Evolutionary conservation across 35 echinoderm and acorn worm genomes (phyloP), one percentile per base, ranked within the genome.

Genomic region (Apostichopus californicus): DNA sequence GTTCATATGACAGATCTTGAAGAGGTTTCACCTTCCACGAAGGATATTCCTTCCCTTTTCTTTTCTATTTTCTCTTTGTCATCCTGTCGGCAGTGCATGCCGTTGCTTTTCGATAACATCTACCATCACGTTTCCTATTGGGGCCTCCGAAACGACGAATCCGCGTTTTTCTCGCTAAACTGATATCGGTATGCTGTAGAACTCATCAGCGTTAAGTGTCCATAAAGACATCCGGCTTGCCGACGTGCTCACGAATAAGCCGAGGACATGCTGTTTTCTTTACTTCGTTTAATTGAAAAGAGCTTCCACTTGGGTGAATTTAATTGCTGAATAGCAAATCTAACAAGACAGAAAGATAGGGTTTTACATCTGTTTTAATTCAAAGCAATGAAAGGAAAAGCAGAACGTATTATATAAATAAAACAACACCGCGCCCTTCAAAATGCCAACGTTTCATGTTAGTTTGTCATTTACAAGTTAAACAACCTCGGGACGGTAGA

Each of bases 41-140:
- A 75, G 71, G 11, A 75, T 75, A 75, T 7, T 22, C 17, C 71
- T 75, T n/a, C n/a, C 17, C 7, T 75, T n/a, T 75, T 75, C 71
- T 75, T 6, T 14, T 75, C 15, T 73, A 9, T 73, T 11, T 73
- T 15, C 17, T 75, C 71, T 18, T 75, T 75, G 71, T 75, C 71
- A 75, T 75, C 71, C 5, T 75, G 71, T 75, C 71, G 13, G 71
- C 71, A 7, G 71, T 20, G 71, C 71, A 75, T 75, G 71, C 17
- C 71, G 71, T 75, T 18, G 17, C 71, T 75, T 75, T 75, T 75
- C n/a, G 71, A 75, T 75, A 75, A 75, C 71, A 75, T 75, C 71
- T 6, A 22, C 71, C 6, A 75, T 75, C 71, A 75, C 71, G 71
- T 75, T 75, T 75, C n/a, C n/a, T 75, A 18, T 7, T 18, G 71